A percentile compares a stretch with the other conserved stretches of the same genome.
phyloP scores from a whole-genome alignment of 2,113 vertebrate genomes.

The Stigmatopora argus region DNA sequence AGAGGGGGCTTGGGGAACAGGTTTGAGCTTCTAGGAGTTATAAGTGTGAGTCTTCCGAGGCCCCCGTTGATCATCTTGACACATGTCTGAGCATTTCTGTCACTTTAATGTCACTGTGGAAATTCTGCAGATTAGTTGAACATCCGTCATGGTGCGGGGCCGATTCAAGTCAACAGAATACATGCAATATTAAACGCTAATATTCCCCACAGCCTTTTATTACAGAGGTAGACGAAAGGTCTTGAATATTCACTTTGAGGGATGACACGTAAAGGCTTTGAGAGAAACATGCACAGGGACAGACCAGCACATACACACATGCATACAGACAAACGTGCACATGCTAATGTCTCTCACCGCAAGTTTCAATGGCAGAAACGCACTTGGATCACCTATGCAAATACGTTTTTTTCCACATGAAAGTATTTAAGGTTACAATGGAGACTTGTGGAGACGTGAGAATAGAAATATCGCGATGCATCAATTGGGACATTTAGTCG shows the following conservation, averaged over 20 bases:
- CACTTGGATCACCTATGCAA: conserved; percentile 14
- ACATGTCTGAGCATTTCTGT: conserved; percentile 72
- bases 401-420: background rate
- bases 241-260: conserved; percentile 65
- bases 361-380: conserved; percentile 24
- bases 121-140: conserved; percentile 71
- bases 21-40: conserved; percentile 30
- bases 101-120: conserved; percentile 72
- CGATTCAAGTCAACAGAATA: conserved; percentile 67
- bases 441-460: background rate
- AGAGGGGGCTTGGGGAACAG: conserved; percentile 1
- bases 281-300: conserved; percentile 27
- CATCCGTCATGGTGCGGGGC: conserved; percentile 62
- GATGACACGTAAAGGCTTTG: conserved; percentile 49
- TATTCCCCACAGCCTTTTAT: conserved; percentile 69
- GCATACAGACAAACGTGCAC: background rate
- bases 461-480: background rate
- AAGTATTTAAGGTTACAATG: background rate
- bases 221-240: conserved; percentile 66
- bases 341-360: conserved; percentile 18
- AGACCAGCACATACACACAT: conserved; percentile 1
- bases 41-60: conserved; percentile 56
- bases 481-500: background rate
- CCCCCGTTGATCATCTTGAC: conserved; percentile 69
- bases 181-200: conserved; percentile 74